These are phyloP conservation scores for Marcusenius ussheri DNA, from an alignment of 2,113 vertebrate genomes.

Conservation along the genomic window DNA sequence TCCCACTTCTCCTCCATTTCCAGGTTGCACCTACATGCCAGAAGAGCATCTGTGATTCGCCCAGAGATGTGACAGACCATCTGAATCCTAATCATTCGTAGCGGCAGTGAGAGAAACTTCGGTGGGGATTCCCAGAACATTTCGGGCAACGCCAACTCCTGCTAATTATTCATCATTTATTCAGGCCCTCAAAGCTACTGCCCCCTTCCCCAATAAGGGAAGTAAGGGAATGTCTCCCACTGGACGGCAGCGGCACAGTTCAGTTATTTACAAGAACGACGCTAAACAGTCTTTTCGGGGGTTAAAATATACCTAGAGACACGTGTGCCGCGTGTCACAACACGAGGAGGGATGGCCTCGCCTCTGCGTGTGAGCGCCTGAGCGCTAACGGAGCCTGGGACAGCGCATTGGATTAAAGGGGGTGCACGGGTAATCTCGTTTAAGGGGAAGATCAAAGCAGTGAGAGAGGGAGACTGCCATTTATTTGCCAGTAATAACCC, in stretches of 20 bases:
- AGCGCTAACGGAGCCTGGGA: conserved; percentile 15
- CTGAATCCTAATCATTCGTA: neutral
- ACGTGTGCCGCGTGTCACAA: neutral
- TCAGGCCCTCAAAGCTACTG: neutral
- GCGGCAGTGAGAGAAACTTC: neutral
- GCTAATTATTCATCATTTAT: neutral
- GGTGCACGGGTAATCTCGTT: conserved; percentile 48
- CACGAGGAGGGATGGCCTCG: neutral
- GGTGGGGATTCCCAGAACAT: neutral
- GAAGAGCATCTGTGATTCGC: neutral
- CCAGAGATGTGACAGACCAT: neutral
- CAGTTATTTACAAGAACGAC: conserved; percentile 29
- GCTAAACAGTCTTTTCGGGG: conserved; percentile 22
- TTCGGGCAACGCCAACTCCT: neutral
- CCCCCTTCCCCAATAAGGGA: too few species aligned
- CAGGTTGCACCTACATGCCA: conserved; percentile 32
- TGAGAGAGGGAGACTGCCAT: conserved; percentile 16
- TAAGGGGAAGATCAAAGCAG: conserved; percentile 49
- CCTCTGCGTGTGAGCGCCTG: neutral
- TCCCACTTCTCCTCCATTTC: conserved; percentile 53
- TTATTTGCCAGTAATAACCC: conserved; percentile 17
- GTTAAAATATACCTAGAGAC: conserved; percentile 17
- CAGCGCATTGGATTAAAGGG: conserved; percentile 37
- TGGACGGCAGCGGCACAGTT: neutral
- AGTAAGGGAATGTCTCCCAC: neutral